Base-by-base conservation (phyloP, 2,888 invertebrate genomes). In the Aphidius colemani region DNA sequence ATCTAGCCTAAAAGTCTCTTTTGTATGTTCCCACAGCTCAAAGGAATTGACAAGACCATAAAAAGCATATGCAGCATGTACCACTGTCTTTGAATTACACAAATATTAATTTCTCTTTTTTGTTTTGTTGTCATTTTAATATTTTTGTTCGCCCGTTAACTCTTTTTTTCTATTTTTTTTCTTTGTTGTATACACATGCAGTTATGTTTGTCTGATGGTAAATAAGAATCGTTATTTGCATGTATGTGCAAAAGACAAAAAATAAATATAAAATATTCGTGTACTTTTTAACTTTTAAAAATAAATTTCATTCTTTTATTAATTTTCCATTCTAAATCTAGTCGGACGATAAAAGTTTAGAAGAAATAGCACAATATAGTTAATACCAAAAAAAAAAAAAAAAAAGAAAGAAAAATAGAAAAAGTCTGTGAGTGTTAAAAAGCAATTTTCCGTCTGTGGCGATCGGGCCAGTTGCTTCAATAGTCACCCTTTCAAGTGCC, bases 361-460 rank as follows among this genome's bases (percentile, higher is more conserved):
- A 18, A 18, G 13, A 18, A 18, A 18, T 18, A 18, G 13, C 13
- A 18, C 13, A 18, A 18, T 18, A 18, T 18, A 18, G 13, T 18
- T 18, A 18, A 18, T 18, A 18, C 13, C 13, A 18, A 18, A 30
- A 5, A 4, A 8, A 8, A 39, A 18, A 18, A 30, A 5, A 4
- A 8, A 8, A 39, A 39, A 51, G 10, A 39, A 30, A 18, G 13
- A 18, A 49, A 60, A 64, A 60, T 60, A 53, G 45, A 18, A 44
- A 44, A 44, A 18, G 13, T 13, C 30, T 44, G 30, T 44, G 58
- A 60, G 67, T 60, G 68, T 70, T 70, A 66, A 68, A 69, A 70
- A 70, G 67, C 69, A 70, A 70, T 71, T 70, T 71, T 69, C 66
- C 66, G 61, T 69, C 65, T 62, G 66, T 56, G 63, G 66, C 49